Evolutionary conservation across 2,888 invertebrate species (phyloP).

Genomic region (Drosophila austrosaltans): DNA sequence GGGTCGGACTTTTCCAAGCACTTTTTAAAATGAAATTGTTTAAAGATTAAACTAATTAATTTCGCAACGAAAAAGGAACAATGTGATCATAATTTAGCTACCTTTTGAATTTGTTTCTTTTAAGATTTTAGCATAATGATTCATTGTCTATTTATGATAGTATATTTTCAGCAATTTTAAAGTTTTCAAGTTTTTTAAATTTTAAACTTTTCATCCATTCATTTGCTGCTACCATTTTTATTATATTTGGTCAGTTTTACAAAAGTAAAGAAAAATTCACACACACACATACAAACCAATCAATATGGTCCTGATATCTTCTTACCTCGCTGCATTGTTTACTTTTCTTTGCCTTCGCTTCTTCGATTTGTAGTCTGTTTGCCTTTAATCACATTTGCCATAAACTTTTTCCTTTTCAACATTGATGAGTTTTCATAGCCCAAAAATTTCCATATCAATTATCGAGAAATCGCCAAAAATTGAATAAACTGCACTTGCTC

Average conservation of each 20-base stretch:
- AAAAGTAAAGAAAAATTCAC: background rate
- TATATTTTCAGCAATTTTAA: no score
- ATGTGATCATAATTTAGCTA: no score
- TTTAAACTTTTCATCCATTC: background rate
- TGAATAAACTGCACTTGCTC: slow-evolving; percentile 20
- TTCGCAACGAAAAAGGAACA: no score
- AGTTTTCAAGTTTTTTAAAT: no score
- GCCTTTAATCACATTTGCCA: slow-evolving; percentile 58
- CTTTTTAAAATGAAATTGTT: no score
- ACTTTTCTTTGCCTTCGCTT: slow-evolving; percentile 17
- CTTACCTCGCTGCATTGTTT: slow-evolving; percentile 72
- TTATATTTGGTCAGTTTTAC: background rate
- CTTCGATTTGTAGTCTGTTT: slow-evolving; percentile 36
- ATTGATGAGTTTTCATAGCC: slow-evolving; percentile 48
- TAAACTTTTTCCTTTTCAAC: slow-evolving; percentile 29
- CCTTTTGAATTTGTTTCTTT: no score
- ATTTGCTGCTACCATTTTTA: background rate
- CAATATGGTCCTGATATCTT: slow-evolving; percentile 24
- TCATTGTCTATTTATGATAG: no score
- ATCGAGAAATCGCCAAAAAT: slow-evolving; percentile 22
- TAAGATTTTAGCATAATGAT: no score
- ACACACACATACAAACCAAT: background rate
- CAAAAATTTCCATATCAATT: slow-evolving; percentile 54
- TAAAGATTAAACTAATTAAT: no score
- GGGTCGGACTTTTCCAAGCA: no score